Evolutionary conservation across 2,888 invertebrate genomes (phyloP), one percentile per base, ranked within the genome.

Genomic region (Papilio demoleus): DNA sequence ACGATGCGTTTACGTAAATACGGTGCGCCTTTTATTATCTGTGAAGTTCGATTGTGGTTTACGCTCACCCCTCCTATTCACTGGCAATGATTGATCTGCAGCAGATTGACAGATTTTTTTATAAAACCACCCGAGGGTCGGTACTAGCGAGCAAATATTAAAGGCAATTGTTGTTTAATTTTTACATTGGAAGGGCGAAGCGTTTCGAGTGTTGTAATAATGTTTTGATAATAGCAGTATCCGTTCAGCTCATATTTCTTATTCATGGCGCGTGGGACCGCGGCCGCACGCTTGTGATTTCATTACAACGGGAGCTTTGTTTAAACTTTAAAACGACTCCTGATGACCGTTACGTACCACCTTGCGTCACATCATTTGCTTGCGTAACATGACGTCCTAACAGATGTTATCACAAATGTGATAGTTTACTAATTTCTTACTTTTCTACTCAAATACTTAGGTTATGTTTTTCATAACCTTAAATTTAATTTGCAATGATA

Each of bases 141-240:
- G 84, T 81, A 87, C 86, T 85, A 82, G 85, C 83, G 79, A 88
- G 86, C 86, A 88, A 90, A 88, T 92, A 92, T 92, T 92, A 92
- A 91, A 92, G 92, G 91, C 92, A 92, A 92, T 92, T 92, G 92
- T 92, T 92, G 91, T 92, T 91, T 91, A 92, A 92, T 92, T 92
- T 92, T 92, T 90, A 91, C 86, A 86, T 87, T 87, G 75, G 86
- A 85, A 85, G 92, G 92, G 90, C 83, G 87, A 84, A 83, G 86
- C 84, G 82, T 83, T 87, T 89, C 80, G 90, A 92, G 92, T 92
- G 92, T 91, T 91, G 92, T 92, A 92, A 92, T 92, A 92, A 92
- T 91, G 92, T 92, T 92, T 91, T 92, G 91, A 91, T 92, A 92
- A 92, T 92, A 89, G 92, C 79, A 83, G 90, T 92, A 91, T 92